Evolutionary conservation across 2,888 invertebrate genomes (phyloP).

Genomic region (Melieria picta): DNA sequence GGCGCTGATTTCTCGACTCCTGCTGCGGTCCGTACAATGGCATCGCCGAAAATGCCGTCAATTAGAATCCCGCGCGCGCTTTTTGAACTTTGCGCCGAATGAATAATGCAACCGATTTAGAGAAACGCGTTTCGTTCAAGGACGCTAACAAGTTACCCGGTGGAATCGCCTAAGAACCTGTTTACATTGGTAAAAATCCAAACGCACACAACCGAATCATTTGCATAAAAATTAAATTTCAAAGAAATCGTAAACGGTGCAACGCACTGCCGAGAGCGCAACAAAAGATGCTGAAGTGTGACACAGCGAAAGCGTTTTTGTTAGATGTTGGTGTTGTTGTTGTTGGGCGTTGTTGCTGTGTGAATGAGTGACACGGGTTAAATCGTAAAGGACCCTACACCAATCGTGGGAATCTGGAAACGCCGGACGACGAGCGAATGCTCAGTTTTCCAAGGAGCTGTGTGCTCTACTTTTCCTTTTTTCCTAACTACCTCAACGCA

Average conservation of each 20-base stretch:
- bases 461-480: slow-evolving; percentile 8
- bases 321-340: slow-evolving; percentile 4
- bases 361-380: slow-evolving; percentile 13
- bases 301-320: slow-evolving; percentile 16
- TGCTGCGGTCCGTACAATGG: neutral
- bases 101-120: too few relatives aligned
- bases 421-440: too few relatives aligned
- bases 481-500: slow-evolving; percentile 14
- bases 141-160: neutral
- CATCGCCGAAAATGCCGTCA: neutral
- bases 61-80: neutral
- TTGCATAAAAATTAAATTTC: slow-evolving; percentile 17
- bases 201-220: neutral
- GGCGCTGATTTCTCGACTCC: too few relatives aligned
- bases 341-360: neutral
- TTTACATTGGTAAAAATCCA: slow-evolving; percentile 5
- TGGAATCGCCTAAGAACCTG: neutral
- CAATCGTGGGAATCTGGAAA: slow-evolving; percentile 20
- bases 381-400: neutral
- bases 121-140: neutral
- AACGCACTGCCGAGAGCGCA: slow-evolving; percentile 7
- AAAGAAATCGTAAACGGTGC: neutral
- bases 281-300: slow-evolving; percentile 30
- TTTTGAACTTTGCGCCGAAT: too few relatives aligned
- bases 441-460: neutral